Conservation (phyloP, 2,113 vertebrate species). For the Oxygymnocypris stewartii region DNA sequence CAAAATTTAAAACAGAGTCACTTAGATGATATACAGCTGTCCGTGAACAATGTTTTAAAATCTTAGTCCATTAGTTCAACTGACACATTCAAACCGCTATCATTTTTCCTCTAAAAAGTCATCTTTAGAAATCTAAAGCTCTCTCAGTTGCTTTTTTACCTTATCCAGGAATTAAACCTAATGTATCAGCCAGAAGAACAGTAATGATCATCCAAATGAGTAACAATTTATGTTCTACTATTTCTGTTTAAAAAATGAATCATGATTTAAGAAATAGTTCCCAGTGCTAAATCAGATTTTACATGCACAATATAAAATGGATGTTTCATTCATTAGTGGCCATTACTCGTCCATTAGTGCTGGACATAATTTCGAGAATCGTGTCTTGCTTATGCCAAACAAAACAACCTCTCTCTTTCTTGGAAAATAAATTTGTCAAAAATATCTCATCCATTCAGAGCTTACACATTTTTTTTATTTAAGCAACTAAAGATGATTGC, state of each 20-base stretch:
- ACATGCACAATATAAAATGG: neutral
- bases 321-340: neutral
- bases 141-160: neutral
- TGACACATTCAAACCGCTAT: neutral
- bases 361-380: neutral
- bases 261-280: conserved; percentile 5
- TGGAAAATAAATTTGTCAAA: neutral
- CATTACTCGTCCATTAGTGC: conserved; percentile 14
- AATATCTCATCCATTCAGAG: neutral
- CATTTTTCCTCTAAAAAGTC: neutral
- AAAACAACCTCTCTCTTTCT: conserved; percentile 3
- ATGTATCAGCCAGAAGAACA: neutral
- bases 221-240: neutral
- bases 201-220: neutral
- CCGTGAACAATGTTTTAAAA: neutral
- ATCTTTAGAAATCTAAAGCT: neutral
- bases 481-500: neutral
- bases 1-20: neutral
- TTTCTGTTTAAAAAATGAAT: neutral
- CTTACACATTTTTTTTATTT: no score
- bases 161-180: neutral
- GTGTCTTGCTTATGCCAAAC: neutral
- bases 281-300: conserved; percentile 25
- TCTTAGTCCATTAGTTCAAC: neutral
- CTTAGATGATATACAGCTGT: neutral